Percentiles rank a stretch among this genome's conserved stretches.
phyloP scores from a whole-genome alignment of 2,888 invertebrate genomes.

The Sinotaia quadrata region DNA sequence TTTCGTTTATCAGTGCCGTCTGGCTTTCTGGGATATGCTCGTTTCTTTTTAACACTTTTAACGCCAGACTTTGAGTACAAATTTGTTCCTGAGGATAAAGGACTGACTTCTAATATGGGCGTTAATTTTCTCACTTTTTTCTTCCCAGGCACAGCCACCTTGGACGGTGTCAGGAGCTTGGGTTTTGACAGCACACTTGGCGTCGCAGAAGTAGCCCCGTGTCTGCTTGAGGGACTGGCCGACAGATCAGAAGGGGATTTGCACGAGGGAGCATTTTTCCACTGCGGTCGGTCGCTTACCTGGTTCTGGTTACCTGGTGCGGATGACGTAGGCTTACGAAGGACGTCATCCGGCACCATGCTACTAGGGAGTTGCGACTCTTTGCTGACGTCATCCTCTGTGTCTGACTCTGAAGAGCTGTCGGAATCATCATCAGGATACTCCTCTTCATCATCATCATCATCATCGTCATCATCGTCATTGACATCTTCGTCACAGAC shows the following conservation, averaged over 20 bases:
- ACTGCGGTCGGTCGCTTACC: too few relatives aligned
- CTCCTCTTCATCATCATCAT: constrained; percentile 6
- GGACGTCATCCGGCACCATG: not conserved
- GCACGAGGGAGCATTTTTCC: too few relatives aligned
- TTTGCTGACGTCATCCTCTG: constrained; percentile 18
- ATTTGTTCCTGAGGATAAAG: too few relatives aligned
- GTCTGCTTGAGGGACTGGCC: too few relatives aligned
- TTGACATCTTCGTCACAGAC: constrained; percentile 15
- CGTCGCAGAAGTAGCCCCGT: too few relatives aligned
- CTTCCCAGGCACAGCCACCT: not conserved
- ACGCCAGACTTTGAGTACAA: not conserved
- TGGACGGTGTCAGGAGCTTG: not conserved
- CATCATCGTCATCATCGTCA: constrained; percentile 6
- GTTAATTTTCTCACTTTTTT: constrained; percentile 20
- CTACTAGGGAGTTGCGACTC: not conserved
- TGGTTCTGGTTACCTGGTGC: too few relatives aligned
- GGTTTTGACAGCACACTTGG: not conserved
- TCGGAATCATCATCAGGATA: constrained; percentile 22
- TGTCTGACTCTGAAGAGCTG: constrained; percentile 23
- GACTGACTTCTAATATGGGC: constrained; percentile 20
- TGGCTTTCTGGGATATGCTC: not conserved
- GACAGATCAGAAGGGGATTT: too few relatives aligned
- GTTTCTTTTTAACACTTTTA: constrained; percentile 16
- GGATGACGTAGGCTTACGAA: not conserved
- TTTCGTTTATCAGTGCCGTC: constrained; percentile 16